Evolutionary conservation across 2,888 invertebrate genomes (phyloP), one percentile per base, ranked within the genome.

Genomic region (Parnassius mnemosyne): DNA sequence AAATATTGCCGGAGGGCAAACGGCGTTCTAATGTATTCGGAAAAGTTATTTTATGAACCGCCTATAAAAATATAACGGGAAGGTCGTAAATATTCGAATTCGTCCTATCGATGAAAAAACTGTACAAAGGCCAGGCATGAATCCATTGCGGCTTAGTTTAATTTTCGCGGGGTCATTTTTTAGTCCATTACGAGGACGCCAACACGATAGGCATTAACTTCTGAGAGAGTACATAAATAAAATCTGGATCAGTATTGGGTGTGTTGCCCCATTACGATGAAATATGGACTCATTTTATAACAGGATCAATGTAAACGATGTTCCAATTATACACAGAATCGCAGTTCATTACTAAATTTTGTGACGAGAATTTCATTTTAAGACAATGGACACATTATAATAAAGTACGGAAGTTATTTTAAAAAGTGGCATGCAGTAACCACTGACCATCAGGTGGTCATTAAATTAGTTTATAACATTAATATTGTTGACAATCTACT

Each of bases 1-100:
- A 84, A 85, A 86, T 85, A 85, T 84, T 81, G 78, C 80, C 76
- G 66, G 71, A 75, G 76, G 81, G 80, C 78, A 80, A 83, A 79
- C 82, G 83, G 69, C 76, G 57, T 76, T 77, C 79, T 85, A 85
- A 88, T 87, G 83, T 87, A 85, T 87, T 84, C 81, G 71, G 74
- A 71, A 81, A 88, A 87, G 84, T 86, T 85, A 84, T 85, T 89
- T 89, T 85, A 89, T 83, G 84, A 81, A 81, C 79, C 80, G 78
- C 80, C 85, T 81, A 87, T 89, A 89, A 89, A 89, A 90, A 87
- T 84, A 84, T 87, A 84, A 87, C 81, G 78, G 80, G 70, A 68
- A 65, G 71, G 70, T 79, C 81, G 81, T 87, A 85, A 87, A 87
- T 82, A 83, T 82, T 82, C 78, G 85, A 87, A 80, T 83, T 84